Evolutionary conservation across 2,113 vertebrate genomes (phyloP).

Genomic region (Philantomba maxwellii): DNA sequence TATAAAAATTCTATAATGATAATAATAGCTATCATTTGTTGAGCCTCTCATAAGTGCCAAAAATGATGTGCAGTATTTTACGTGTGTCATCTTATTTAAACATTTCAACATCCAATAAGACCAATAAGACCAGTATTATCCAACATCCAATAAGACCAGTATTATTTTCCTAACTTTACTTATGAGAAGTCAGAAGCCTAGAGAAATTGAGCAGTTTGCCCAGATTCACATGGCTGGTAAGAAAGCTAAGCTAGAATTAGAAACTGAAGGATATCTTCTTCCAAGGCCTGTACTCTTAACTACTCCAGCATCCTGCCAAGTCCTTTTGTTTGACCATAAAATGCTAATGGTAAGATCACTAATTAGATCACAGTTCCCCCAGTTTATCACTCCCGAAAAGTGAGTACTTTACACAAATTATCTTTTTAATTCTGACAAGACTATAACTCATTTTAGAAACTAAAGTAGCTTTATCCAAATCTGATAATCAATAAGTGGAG

Average conservation of each 20-base stretch:
- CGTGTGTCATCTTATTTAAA: neutral
- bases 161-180: neutral
- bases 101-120: neutral
- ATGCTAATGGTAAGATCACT: neutral
- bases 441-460: neutral
- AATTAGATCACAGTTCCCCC: neutral
- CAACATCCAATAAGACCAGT: neutral
- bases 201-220: neutral
- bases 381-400: neutral
- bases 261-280: neutral
- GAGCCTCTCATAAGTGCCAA: neutral
- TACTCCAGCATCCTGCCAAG: neutral
- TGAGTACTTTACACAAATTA: neutral
- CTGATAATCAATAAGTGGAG: neutral
- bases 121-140: no score
- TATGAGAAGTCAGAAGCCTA: neutral
- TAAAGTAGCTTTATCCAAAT: neutral
- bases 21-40: neutral
- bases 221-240: neutral
- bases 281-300: neutral
- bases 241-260: neutral
- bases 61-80: neutral
- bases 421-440: conserved; percentile 1
- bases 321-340: neutral
- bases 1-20: neutral